Evolutionary conservation across 2,113 vertebrate species (phyloP).

Genomic region (Chunga burmeisteri): DNA sequence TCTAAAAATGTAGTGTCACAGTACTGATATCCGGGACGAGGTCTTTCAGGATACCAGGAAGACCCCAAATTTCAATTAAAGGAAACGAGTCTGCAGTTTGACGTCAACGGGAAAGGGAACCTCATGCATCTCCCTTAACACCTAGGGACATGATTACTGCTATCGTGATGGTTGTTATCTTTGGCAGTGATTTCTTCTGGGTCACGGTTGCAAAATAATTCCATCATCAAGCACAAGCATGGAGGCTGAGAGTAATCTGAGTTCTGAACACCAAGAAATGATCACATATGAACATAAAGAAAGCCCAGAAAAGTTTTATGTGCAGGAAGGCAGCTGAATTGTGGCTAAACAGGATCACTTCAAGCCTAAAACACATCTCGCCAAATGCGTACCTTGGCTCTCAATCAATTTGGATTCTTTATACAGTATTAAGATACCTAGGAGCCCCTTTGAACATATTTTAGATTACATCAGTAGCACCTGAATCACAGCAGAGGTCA

Average conservation of each 20-base stretch:
- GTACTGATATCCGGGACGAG: background rate
- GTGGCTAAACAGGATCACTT: background rate
- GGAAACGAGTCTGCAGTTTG: background rate
- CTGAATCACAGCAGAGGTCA: background rate
- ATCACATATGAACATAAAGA: background rate
- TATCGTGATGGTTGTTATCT: background rate
- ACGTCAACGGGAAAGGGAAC: background rate
- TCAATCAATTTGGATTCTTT: background rate
- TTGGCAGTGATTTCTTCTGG: background rate
- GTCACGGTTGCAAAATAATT: background rate
- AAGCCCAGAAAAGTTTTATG: background rate
- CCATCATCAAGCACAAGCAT: background rate
- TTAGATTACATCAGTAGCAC: background rate
- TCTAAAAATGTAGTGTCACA: background rate
- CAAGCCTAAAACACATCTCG: background rate
- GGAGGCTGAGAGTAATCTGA: background rate
- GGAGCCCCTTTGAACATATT: background rate
- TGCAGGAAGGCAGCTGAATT: background rate
- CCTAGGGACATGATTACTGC: background rate
- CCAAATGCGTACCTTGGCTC: fast-evolving
- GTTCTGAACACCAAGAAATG: background rate
- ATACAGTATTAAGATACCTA: background rate
- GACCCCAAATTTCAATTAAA: background rate
- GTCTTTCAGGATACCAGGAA: background rate
- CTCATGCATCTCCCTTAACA: background rate